Percentiles rank a stretch among this genome's conserved stretches.
phyloP scores from a whole-genome alignment of 2,113 vertebrate genomes.

The Ranitomeya imitator region DNA sequence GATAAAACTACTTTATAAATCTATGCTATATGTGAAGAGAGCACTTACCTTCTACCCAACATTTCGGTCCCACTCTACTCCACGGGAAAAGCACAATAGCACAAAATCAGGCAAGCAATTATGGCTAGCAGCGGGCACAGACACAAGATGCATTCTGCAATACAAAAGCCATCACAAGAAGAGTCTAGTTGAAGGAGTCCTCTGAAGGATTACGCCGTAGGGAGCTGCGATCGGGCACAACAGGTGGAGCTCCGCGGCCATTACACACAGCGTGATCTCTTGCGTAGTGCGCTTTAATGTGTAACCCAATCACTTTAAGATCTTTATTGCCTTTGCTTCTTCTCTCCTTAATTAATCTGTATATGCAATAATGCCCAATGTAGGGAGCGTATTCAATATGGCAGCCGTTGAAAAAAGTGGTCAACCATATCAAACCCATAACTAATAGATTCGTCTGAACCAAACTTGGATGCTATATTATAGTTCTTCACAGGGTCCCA shows the following conservation, averaged over 20 bases:
- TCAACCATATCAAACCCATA: not conserved
- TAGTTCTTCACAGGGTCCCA: no score
- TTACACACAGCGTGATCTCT: not conserved
- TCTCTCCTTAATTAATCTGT: not conserved
- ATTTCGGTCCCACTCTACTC: not conserved
- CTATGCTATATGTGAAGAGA: not conserved
- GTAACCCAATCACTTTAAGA: not conserved
- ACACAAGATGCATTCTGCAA: not conserved
- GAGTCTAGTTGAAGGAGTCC: not conserved
- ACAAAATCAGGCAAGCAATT: slow-evolving; percentile 2
- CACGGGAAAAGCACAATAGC: not conserved
- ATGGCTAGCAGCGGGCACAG: not conserved
- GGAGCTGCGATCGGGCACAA: slow-evolving; percentile 6
- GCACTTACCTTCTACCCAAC: not conserved
- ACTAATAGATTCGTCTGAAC: no score
- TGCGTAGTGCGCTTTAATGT: not conserved
- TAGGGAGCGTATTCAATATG: not conserved
- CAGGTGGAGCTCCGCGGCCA: not conserved
- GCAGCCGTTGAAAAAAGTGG: not conserved
- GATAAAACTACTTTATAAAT: not conserved
- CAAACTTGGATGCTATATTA: no score
- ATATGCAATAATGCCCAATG: not conserved
- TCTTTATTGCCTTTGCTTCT: not conserved
- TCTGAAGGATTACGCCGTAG: not conserved
- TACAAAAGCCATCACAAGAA: not conserved